Evolutionary conservation across 2,797 vertebrate species (phyloP).

Genomic region (Cottoperca gobio): DNA sequence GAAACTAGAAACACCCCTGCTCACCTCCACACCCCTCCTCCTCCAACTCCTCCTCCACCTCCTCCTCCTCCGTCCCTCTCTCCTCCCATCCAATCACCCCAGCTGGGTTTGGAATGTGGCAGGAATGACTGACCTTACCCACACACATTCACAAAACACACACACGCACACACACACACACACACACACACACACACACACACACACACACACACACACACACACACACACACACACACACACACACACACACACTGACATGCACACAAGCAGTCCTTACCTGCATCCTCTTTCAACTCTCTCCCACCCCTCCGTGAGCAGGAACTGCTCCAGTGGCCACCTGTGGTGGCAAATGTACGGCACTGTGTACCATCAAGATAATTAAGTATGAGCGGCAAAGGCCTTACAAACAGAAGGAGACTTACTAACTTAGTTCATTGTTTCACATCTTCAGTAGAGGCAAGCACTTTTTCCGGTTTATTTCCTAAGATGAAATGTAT

Average conservation of each 20-base stretch:
- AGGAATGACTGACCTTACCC: constrained; percentile 75
- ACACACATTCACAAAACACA: constrained; percentile 45
- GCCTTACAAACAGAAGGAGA: background rate
- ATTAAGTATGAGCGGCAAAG: background rate
- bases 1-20: constrained; percentile 84
- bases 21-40: constrained; percentile 74
- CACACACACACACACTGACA: constrained; percentile 21
- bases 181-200: constrained; percentile 20
- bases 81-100: constrained; percentile 82
- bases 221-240: constrained; percentile 20
- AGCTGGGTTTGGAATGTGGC: constrained; percentile 83
- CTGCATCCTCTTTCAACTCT: constrained; percentile 59
- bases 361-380: constrained; percentile 11
- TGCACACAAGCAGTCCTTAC: constrained; percentile 54
- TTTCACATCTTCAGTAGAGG: background rate
- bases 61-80: constrained; percentile 66
- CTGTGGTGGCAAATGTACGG: constrained; percentile 50
- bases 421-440: background rate
- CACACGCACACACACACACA: constrained; percentile 36
- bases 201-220: constrained; percentile 25
- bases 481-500: background rate
- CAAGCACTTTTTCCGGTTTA: background rate
- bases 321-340: constrained; percentile 50
- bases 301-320: constrained; percentile 38
- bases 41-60: constrained; percentile 58